Percentiles rank a stretch among this genome's conserved stretches.
Conservation (phyloP, 2,797 vertebrate genomes). For the Tokudaia muenninki region DNA sequence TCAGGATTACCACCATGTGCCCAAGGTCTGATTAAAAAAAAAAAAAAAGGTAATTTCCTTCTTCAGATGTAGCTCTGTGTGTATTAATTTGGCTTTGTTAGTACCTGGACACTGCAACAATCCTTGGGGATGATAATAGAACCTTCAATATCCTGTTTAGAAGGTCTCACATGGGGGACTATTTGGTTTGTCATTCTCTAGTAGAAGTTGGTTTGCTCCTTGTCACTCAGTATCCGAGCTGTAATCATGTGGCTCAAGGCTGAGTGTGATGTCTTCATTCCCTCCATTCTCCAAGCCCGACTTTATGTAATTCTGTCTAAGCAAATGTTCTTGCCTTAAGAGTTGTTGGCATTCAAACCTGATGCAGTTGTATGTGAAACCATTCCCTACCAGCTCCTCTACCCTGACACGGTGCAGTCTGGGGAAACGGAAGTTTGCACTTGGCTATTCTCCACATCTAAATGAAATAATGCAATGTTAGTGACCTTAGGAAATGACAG, state of each 20-base stretch:
- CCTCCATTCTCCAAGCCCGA: neutral
- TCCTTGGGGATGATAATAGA: neutral
- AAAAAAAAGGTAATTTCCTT: neutral
- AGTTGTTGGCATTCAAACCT: neutral
- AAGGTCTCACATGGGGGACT: neutral
- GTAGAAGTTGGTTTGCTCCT: neutral
- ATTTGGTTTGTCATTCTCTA: neutral
- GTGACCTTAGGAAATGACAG: neutral
- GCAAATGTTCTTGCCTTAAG: neutral
- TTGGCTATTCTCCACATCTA: neutral
- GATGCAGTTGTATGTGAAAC: neutral
- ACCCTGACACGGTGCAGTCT: neutral
- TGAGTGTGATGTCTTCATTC: fast-evolving
- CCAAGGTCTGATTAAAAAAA: neutral
- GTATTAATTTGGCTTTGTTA: neutral
- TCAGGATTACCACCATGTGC: neutral
- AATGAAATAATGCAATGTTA: neutral
- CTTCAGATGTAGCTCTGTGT: neutral
- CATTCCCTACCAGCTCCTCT: neutral
- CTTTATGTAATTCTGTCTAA: neutral
- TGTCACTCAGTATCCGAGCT: fast-evolving
- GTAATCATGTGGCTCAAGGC: neutral
- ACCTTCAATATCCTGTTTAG: neutral
- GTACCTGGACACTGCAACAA: neutral
- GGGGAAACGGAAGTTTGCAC: neutral